These are phyloP conservation scores for Silurus glanis DNA, from an alignment of 2,113 vertebrate species.

Conservation along the genomic window DNA sequence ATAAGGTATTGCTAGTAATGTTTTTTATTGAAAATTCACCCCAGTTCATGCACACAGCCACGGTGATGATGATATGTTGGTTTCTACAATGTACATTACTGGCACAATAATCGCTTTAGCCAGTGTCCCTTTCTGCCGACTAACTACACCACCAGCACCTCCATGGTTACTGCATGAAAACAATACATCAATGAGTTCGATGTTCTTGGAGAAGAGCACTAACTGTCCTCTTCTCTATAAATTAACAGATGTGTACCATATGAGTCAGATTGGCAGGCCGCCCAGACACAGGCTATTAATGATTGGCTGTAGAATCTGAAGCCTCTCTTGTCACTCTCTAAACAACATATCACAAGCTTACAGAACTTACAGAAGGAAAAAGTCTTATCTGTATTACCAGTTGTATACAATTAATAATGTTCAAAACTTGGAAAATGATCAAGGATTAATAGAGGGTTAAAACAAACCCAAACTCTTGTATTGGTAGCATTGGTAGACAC, in stretches of 20 bases:
- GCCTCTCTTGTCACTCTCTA: too few relatives aligned
- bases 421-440: background rate
- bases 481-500: background rate
- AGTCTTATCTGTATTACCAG: background rate
- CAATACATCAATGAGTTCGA: background rate
- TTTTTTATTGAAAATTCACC: background rate
- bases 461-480: background rate
- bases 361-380: too few relatives aligned
- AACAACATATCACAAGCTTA: too few relatives aligned
- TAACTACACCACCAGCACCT: background rate
- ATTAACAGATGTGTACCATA: too few relatives aligned
- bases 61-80: background rate
- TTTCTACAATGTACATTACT: background rate
- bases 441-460: background rate
- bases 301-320: background rate
- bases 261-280: too few relatives aligned
- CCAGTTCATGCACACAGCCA: background rate
- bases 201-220: background rate
- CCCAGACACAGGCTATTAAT: background rate
- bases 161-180: background rate
- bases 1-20: too few relatives aligned
- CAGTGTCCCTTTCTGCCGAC: background rate
- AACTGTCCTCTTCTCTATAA: too few relatives aligned
- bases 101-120: background rate
- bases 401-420: background rate